Evolutionary conservation across 2,113 vertebrate genomes (phyloP).

Genomic region (Halcyon senegalensis): DNA sequence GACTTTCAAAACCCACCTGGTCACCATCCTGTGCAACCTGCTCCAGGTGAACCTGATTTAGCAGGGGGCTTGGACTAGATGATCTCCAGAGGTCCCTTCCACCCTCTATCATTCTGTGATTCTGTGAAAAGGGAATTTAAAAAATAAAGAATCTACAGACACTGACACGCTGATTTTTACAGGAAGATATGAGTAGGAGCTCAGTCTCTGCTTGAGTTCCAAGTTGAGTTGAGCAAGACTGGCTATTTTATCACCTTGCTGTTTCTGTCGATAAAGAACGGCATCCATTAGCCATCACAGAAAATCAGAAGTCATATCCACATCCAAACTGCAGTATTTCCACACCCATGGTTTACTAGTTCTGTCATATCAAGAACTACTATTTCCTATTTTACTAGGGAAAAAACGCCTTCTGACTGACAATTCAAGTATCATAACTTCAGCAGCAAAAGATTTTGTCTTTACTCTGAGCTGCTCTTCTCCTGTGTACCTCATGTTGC

Average conservation of each 20-base stretch:
- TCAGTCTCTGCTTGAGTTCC: background rate
- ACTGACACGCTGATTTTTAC: background rate
- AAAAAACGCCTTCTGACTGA: background rate
- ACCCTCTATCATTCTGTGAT: too few species aligned
- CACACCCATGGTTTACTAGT: background rate
- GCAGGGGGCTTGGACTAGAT: too few species aligned
- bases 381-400: background rate
- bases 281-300: background rate
- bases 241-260: background rate
- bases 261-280: background rate
- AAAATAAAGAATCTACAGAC: background rate
- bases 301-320: background rate
- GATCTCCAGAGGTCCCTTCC: too few species aligned
- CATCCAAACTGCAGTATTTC: background rate
- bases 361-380: background rate
- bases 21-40: too few species aligned
- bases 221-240: background rate
- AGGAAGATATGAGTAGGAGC: background rate
- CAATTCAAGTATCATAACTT: background rate
- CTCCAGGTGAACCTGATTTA: too few species aligned
- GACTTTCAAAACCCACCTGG: too few species aligned
- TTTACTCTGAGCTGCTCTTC: background rate
- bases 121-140: background rate
- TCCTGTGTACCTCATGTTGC: background rate
- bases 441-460: background rate